These are phyloP conservation scores for Condylura cristata DNA, from an alignment of 2,113 vertebrate species.

Conservation along the genomic window DNA sequence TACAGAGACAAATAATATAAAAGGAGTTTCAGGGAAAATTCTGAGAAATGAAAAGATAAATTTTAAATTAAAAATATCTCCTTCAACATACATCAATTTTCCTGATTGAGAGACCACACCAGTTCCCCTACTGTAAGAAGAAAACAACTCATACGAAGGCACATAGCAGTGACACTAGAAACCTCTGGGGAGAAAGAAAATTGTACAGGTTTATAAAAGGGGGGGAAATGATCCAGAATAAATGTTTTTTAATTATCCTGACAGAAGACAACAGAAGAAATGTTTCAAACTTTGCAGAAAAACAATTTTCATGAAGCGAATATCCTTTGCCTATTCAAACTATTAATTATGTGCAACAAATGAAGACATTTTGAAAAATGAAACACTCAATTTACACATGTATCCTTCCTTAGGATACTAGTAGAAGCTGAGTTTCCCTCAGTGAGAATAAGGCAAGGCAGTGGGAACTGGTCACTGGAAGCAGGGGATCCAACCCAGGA, in stretches of 20 bases:
- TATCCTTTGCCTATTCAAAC: not conserved
- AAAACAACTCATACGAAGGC: not conserved
- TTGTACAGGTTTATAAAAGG: not conserved
- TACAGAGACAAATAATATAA: not conserved
- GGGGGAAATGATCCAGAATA: not conserved
- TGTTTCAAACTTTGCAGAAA: not conserved
- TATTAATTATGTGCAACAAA: not conserved
- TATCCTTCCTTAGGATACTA: not conserved
- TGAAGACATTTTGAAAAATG: not conserved
- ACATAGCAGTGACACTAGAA: not conserved
- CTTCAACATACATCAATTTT: slow-evolving; percentile 1
- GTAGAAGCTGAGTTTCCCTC: not conserved
- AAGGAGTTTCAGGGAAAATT: not conserved
- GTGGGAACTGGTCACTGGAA: not conserved
- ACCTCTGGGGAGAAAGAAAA: not conserved
- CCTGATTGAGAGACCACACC: not conserved
- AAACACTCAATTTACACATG: not conserved
- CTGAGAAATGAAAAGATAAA: not conserved
- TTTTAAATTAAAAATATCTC: not conserved
- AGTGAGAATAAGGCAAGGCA: not conserved
- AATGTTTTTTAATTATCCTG: not conserved
- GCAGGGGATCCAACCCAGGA: not conserved
- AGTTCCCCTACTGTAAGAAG: not conserved
- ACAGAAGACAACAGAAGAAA: not conserved
- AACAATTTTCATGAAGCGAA: slow-evolving; percentile 1